A percentile compares a stretch with the other conserved stretches of the same genome.
These are phyloP conservation scores for Bellardia bayeri DNA, from an alignment of 2,888 invertebrate genomes.

Conservation along the genomic window DNA sequence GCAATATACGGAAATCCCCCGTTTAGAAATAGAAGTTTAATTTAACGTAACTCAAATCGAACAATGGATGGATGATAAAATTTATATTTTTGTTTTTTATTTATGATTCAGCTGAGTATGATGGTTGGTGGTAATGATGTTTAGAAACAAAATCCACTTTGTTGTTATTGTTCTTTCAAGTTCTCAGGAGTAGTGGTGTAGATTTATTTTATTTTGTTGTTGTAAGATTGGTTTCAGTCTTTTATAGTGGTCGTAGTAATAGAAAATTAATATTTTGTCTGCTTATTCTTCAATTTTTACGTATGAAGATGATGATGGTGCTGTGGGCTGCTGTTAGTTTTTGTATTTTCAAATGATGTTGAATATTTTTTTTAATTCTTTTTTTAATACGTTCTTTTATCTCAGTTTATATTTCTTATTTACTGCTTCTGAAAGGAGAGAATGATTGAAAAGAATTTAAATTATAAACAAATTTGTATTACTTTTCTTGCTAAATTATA, in stretches of 20 bases:
- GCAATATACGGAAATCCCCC: slow-evolving; percentile 7
- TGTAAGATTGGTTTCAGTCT: slow-evolving; percentile 73
- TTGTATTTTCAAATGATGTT: slow-evolving; percentile 44
- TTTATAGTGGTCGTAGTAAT: slow-evolving; percentile 66
- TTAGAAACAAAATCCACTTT: slow-evolving; percentile 30
- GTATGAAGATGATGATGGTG: slow-evolving; percentile 67
- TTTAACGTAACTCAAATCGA: slow-evolving; percentile 10
- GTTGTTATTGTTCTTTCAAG: slow-evolving; percentile 30
- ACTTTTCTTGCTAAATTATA: slow-evolving; percentile 16
- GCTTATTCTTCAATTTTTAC: slow-evolving; percentile 47
- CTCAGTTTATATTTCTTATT: slow-evolving; percentile 66
- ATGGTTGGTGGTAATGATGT: background rate
- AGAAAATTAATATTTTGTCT: slow-evolving; percentile 62
- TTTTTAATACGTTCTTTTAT: slow-evolving; percentile 60
- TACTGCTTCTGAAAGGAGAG: slow-evolving; percentile 75
- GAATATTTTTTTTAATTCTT: slow-evolving; percentile 71
- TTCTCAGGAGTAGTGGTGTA: slow-evolving; percentile 46
- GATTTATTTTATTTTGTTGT: slow-evolving; percentile 58
- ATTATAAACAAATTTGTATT: slow-evolving; percentile 3
- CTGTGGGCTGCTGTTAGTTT: slow-evolving; percentile 58
- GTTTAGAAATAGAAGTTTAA: slow-evolving; percentile 13
- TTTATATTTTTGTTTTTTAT: background rate
- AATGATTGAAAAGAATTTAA: slow-evolving; percentile 65
- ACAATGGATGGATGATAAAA: slow-evolving; percentile 19
- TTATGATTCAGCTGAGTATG: slow-evolving; percentile 4